Conservation (phyloP, 2,113 vertebrate species). For the Formicarius rufipectus region DNA sequence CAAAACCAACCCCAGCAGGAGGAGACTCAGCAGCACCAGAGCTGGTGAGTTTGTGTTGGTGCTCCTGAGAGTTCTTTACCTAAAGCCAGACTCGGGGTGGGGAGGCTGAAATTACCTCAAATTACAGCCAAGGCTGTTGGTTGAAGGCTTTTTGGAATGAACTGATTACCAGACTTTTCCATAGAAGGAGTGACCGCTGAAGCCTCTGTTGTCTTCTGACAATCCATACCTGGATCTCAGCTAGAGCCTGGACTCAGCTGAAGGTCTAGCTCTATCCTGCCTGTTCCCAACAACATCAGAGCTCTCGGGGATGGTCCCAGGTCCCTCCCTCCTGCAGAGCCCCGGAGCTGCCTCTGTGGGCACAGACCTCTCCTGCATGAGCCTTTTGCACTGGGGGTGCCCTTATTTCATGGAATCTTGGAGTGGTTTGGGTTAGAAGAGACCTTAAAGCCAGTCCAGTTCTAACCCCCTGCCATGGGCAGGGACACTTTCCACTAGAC, state of each 20-base stretch:
- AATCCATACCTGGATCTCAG: background rate
- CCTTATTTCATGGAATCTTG: background rate
- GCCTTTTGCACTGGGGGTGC: background rate
- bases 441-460: background rate
- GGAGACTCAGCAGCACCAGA: background rate
- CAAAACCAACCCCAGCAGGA: background rate
- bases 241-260: background rate
- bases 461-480: background rate
- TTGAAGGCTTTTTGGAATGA: background rate
- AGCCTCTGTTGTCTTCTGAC: background rate
- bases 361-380: fast-evolving
- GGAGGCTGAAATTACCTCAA: background rate
- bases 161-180: background rate
- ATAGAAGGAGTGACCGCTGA: background rate
- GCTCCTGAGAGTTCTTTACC: background rate
- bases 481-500: background rate
- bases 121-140: background rate
- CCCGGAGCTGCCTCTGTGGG: background rate
- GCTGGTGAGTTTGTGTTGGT: background rate
- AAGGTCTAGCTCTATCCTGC: background rate
- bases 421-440: background rate
- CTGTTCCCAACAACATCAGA: background rate
- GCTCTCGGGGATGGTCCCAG: fast-evolving
- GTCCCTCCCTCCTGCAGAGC: background rate
- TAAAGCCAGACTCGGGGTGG: background rate